A percentile compares a stretch with the other conserved stretches of the same genome.
phyloP scores from a whole-genome alignment of 2,888 invertebrate genomes.

The Heliconius cydno region DNA sequence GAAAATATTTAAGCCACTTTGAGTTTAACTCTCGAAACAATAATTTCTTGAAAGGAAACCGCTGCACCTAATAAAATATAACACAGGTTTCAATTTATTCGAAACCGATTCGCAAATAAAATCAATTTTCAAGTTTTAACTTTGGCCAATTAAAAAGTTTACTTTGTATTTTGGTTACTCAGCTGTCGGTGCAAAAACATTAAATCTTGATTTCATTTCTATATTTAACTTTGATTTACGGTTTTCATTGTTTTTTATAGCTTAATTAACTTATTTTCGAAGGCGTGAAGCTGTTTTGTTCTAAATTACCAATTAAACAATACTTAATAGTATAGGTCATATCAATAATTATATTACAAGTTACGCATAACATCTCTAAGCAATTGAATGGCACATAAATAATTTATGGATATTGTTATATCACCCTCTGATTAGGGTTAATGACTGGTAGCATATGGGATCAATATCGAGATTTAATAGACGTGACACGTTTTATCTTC shows the following conservation, averaged over 20 bases:
- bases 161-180: slow-evolving; percentile 24
- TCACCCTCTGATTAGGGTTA: slow-evolving; percentile 62
- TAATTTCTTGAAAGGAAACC: background rate
- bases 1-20: too few relatives aligned
- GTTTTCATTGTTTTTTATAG: background rate
- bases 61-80: background rate
- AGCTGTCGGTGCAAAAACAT: slow-evolving; percentile 6
- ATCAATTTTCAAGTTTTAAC: slow-evolving; percentile 27
- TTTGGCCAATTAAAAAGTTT: slow-evolving; percentile 30
- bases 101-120: slow-evolving; percentile 20
- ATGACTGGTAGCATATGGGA: slow-evolving; percentile 52
- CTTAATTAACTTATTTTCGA: background rate
- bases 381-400: slow-evolving; percentile 57
- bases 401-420: slow-evolving; percentile 58
- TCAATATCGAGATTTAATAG: slow-evolving; percentile 36
- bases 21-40: too few relatives aligned
- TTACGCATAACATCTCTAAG: slow-evolving; percentile 53
- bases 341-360: slow-evolving; percentile 49
- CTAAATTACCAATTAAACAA: background rate
- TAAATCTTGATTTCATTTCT: slow-evolving; percentile 18
- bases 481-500: slow-evolving; percentile 9
- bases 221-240: background rate
- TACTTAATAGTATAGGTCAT: background rate
- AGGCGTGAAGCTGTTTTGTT: too few relatives aligned
- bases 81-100: background rate